Evolutionary conservation across 2,888 invertebrate species (phyloP), one percentile per base, ranked within the genome.

Genomic region (Spilarctia lutea): DNA sequence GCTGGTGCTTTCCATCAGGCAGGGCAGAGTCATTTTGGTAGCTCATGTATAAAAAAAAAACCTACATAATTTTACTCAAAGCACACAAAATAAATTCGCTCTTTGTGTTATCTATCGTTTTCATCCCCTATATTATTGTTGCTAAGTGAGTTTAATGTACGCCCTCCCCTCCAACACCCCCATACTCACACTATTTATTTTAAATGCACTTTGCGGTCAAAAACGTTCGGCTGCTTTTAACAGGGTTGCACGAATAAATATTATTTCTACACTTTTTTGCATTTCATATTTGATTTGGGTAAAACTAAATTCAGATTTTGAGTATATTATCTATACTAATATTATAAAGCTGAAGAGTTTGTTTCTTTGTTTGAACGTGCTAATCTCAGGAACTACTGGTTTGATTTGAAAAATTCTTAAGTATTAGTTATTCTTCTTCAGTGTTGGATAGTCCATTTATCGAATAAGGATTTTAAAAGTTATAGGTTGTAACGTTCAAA

Each of bases 181-280:
- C n/a, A 13, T 56, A 42, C 68, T 42, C 69, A 71, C 80, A 71
- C 69, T 83, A 75, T 83, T 85, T 85, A 80, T 81, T 80, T 76
- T 76, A 52, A 74, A 71, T 84, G 83, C 83, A 84, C 83, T 84
- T 85, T 85, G 81, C 81, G 83, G 80, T 81, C 77, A 79, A 79
- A 45, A 85, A 78, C 76, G 74, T 73, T 81, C 52, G 74, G 63
- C 65, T 66, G 72, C 79, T 84, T 84, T 80, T 79, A 79, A 66
- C 71, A 24, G 83, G 35, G 85, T 85, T 85, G 83, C 81, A 18
- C 2, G 30, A 4, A 20, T 24, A 45, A 67, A 56, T 30, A 39
- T 42, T 11, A 56, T 33, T 33, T 48, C 20, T 24, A 18, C 63
- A 48, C 68, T 48, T 48, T 68, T 48, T 30, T 13, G 30, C 20